Conservation (phyloP, 2,888 invertebrate species). For the Xestia sexstrigata region DNA sequence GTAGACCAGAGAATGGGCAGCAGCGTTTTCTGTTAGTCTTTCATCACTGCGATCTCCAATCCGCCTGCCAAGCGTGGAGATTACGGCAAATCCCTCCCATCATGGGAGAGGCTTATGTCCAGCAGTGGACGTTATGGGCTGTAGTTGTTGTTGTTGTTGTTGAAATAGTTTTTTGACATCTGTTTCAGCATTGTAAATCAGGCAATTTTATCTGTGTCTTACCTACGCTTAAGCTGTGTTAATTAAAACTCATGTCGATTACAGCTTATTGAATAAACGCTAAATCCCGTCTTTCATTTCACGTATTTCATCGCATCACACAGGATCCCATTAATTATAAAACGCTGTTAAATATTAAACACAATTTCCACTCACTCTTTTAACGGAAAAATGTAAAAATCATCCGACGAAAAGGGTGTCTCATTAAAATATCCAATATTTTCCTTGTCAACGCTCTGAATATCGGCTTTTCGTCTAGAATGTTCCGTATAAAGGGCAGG, state of each 20-base stretch:
- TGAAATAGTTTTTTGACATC: neutral
- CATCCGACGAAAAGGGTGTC: constrained; percentile 35
- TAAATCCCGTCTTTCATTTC: neutral
- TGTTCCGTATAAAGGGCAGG: constrained; percentile 38
- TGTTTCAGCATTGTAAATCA: neutral
- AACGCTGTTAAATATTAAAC: constrained; percentile 27
- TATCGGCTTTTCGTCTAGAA: constrained; percentile 47
- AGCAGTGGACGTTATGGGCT: too few relatives aligned
- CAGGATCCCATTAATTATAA: constrained; percentile 25
- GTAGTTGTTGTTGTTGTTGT: too few relatives aligned
- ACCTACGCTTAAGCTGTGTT: neutral
- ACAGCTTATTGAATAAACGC: neutral
- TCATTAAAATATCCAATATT: constrained; percentile 66
- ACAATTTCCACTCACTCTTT: constrained; percentile 25
- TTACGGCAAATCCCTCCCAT: too few relatives aligned
- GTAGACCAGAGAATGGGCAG: too few relatives aligned
- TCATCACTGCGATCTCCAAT: too few relatives aligned
- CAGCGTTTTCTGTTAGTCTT: too few relatives aligned
- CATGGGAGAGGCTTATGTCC: too few relatives aligned
- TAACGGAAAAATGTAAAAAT: constrained; percentile 39
- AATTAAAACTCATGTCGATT: neutral
- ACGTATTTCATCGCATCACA: constrained; percentile 7
- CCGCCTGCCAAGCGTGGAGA: too few relatives aligned
- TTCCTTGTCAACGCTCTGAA: constrained; percentile 54
- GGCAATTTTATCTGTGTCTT: neutral